Conservation (phyloP, 2,888 invertebrate species). For the Noctua janthe region DNA sequence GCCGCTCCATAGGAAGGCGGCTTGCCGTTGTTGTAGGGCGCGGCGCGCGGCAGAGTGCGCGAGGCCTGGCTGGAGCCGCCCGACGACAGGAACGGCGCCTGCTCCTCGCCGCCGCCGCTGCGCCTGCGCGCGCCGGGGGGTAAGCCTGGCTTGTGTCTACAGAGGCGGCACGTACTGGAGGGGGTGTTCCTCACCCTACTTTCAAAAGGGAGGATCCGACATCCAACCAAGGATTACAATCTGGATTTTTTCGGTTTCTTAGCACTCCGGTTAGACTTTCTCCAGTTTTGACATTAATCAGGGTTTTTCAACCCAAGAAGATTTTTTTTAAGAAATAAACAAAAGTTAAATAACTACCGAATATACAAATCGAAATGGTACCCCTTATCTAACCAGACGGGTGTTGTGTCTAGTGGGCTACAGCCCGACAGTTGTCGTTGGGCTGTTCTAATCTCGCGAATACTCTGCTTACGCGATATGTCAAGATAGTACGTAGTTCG, state of each 20-base stretch:
- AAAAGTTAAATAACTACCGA: not conserved
- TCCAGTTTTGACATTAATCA: not conserved
- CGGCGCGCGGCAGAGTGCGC: conserved; percentile 88
- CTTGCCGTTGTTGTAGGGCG: conserved; percentile 92
- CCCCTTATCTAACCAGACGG: not conserved
- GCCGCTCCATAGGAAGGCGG: conserved; percentile 90
- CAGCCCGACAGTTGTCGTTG: not conserved
- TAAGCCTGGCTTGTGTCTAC: conserved; percentile 7
- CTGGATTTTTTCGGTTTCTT: not conserved
- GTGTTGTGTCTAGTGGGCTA: not conserved
- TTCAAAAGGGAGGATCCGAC: not conserved
- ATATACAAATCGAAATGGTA: not conserved
- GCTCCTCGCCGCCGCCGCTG: conserved; percentile 95
- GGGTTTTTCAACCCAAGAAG: not conserved
- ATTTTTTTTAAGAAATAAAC: not conserved
- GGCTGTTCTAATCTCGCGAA: not conserved
- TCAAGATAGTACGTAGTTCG: not conserved
- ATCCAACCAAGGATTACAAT: not conserved
- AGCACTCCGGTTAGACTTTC: not conserved
- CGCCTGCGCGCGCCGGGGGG: conserved; percentile 87
- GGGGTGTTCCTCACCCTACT: not conserved
- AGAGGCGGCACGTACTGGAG: not conserved
- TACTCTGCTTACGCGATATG: not conserved
- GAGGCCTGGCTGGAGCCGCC: conserved; percentile 88
- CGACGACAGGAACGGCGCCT: conserved; percentile 94